These are phyloP conservation scores for Xenopus borealis DNA, from an alignment of 2,113 vertebrate species.

Conservation along the genomic window DNA sequence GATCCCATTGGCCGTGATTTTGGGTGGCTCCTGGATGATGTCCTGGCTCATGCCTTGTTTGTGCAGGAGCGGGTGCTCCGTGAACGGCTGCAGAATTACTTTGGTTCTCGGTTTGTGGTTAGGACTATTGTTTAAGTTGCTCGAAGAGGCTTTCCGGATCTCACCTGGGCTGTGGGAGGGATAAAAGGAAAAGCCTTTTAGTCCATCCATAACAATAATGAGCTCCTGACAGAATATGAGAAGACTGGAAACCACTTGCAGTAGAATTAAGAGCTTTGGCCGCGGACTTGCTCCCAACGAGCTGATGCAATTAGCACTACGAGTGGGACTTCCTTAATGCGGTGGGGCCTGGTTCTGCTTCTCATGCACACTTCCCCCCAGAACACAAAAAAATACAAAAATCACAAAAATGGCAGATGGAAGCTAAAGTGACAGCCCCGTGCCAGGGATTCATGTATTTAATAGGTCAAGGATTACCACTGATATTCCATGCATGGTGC, in stretches of 20 bases:
- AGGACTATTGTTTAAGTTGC: constrained; percentile 54
- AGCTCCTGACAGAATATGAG: too few species aligned
- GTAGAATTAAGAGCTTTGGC: too few species aligned
- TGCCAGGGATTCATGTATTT: too few species aligned
- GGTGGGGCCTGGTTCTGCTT: not conserved
- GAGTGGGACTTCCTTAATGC: not conserved
- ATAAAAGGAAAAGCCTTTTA: constrained; percentile 33
- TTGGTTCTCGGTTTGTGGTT: constrained; percentile 58
- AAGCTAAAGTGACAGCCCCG: too few species aligned
- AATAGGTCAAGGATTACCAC: too few species aligned
- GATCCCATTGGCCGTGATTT: constrained; percentile 61
- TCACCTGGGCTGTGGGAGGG: constrained; percentile 54
- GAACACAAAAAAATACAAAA: too few species aligned
- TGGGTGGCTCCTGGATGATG: constrained; percentile 54
- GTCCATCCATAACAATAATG: not conserved
- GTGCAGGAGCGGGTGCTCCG: constrained; percentile 49
- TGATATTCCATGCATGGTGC: too few species aligned
- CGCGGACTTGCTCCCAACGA: too few species aligned
- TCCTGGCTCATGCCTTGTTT: constrained; percentile 52
- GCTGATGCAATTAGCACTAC: too few species aligned
- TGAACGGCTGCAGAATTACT: constrained; percentile 55
- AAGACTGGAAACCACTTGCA: not conserved
- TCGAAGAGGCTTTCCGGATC: constrained; percentile 62
- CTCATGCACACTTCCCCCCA: not conserved
- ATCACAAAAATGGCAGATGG: too few species aligned